Base-by-base conservation (phyloP, 2,113 vertebrate genomes). In the Abramis brama region DNA sequence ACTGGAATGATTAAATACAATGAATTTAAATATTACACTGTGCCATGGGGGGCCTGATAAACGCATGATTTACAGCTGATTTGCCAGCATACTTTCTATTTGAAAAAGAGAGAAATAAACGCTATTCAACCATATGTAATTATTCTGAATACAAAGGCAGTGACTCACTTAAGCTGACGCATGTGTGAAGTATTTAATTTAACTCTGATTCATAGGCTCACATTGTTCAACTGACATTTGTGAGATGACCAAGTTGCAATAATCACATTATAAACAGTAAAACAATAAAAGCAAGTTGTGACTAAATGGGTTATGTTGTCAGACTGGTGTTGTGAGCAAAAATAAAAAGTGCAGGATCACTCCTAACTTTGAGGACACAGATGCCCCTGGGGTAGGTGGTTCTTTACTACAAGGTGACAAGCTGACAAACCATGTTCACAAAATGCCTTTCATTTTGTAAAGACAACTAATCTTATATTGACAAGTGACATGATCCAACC, bases 1-100 rank as follows among this genome's bases (percentile, higher is more conserved):
- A 57, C 23, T 50, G 13, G 1, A 50, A 15, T 21, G 52, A 55
- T 55, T 21, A 55, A 55, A 55, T 21, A 7, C 19, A 57, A 21
- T 57, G 4, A 60, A 10, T 79, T 6, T 4, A 15, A 13, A 25
- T 60, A 60, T 33, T 30, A 27, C 12, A 73, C 81, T 25, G 64
- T 83, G 81, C 82, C 82, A n/a, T 59, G 30, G 50, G 30, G 30
- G 50, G 50, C 27, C 47, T 43, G 68, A 74, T 73, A 73, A 83
- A 25, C 33, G 0, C 21, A 3, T 50, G 11, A n/a, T n/a, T n/a
- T n/a, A n/a, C n/a, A n/a, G n/a, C n/a, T n/a, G n/a, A n/a, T 71
- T 71, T 52, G 15, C 25, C n/a, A 27, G 25, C 0, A 2, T 36
- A 39, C 11, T 33, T 66, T 30, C 30, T 68, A 19, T 11, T 71